A percentile compares a stretch with the other conserved stretches of the same genome.
Conservation (phyloP, 2,888 invertebrate genomes). For the Chaitophorus viminalis region DNA sequence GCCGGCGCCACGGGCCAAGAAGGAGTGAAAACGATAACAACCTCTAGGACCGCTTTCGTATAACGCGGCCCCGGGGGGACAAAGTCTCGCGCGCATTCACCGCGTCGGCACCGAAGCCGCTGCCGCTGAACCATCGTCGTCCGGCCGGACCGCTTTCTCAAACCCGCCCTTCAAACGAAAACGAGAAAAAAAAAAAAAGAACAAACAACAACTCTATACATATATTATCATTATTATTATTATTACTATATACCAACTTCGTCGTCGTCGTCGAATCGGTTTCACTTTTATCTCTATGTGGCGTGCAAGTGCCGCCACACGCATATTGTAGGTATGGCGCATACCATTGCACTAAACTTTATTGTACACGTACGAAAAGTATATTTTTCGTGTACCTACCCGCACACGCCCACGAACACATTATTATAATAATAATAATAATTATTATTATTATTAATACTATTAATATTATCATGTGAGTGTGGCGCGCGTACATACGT, state of each 20-base stretch:
- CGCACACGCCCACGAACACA: background rate
- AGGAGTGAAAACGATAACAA: slow-evolving; percentile 57
- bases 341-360: slow-evolving; percentile 39
- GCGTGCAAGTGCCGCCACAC: background rate
- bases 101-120: background rate
- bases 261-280: slow-evolving; percentile 28
- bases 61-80: slow-evolving; percentile 27
- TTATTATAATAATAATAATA: too few species aligned
- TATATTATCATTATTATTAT: background rate
- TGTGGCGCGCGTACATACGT: background rate
- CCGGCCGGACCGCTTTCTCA: slow-evolving; percentile 49
- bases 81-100: background rate
- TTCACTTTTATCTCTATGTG: slow-evolving; percentile 40
- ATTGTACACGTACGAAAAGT: background rate
- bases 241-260: too few species aligned
- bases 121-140: background rate
- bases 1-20: slow-evolving; percentile 37
- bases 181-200: slow-evolving; percentile 33
- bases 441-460: too few species aligned
- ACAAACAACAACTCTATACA: slow-evolving; percentile 16
- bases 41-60: slow-evolving; percentile 44
- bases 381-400: background rate
- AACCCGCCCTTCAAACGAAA: slow-evolving; percentile 58
- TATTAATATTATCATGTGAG: too few species aligned
- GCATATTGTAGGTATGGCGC: background rate